These are phyloP conservation scores for Autographa gamma DNA, from an alignment of 2,888 invertebrate species.

Conservation along the genomic window DNA sequence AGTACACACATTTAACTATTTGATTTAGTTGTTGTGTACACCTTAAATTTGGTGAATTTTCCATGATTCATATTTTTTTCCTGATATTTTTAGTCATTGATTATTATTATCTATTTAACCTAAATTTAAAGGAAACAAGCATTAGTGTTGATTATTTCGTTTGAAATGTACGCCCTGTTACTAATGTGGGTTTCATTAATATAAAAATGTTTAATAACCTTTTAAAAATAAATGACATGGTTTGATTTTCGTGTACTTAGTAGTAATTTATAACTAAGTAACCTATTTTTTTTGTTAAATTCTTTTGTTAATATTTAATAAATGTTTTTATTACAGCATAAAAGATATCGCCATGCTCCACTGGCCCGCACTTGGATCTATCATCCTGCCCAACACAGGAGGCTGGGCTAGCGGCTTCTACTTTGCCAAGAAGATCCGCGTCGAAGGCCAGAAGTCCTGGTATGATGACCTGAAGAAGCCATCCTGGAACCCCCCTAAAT, in stretches of 20 bases:
- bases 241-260: neutral
- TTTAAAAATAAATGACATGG: no score
- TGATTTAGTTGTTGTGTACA: no score
- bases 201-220: no score
- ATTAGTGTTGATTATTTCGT: neutral
- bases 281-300: neutral
- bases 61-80: neutral
- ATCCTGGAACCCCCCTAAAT: slow-evolving; percentile 92
- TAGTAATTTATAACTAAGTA: neutral
- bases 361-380: slow-evolving; percentile 75
- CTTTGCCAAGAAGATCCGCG: slow-evolving; percentile 90
- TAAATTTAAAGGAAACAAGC: neutral
- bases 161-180: neutral
- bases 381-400: slow-evolving; percentile 67
- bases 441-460: slow-evolving; percentile 73
- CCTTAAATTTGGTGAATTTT: neutral
- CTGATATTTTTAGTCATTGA: neutral
- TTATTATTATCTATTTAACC: neutral
- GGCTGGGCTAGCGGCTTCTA: slow-evolving; percentile 90
- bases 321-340: slow-evolving; percentile 50
- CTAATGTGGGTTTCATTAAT: no score
- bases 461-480: slow-evolving; percentile 89
- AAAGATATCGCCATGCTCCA: slow-evolving; percentile 73
- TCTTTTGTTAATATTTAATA: neutral
- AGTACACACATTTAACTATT: no score